Evolutionary conservation across 2,113 vertebrate genomes (phyloP).

Genomic region (Tauraco erythrolophus): DNA sequence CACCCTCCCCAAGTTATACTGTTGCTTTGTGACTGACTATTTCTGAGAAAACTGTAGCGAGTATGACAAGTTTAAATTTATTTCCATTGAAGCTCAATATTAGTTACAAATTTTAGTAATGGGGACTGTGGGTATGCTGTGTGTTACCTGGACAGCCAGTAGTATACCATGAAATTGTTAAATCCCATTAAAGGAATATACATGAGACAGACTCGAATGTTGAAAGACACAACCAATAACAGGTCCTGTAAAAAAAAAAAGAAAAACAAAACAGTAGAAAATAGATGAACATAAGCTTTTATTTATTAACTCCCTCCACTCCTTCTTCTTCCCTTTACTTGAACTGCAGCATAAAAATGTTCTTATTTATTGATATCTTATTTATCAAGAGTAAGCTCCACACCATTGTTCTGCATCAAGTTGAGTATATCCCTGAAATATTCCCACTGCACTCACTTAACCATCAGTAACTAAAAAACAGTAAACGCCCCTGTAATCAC

Average conservation of each 20-base stretch:
- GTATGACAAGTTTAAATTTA: background rate
- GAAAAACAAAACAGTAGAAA: background rate
- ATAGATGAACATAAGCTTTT: background rate
- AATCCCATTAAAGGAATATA: slow-evolving; percentile 69
- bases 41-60: background rate
- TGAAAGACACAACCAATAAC: background rate
- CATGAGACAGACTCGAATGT: slow-evolving; percentile 56
- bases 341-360: background rate
- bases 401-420: background rate
- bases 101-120: background rate
- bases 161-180: slow-evolving; percentile 52
- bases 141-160: slow-evolving; percentile 64
- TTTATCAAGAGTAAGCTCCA: background rate
- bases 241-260: slow-evolving; percentile 18
- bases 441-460: background rate
- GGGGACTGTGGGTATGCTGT: background rate
- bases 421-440: background rate
- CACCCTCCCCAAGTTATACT: rapidly evolving
- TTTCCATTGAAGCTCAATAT: background rate
- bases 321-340: background rate
- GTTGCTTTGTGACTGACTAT: background rate
- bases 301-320: background rate
- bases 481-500: background rate
- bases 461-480: background rate
- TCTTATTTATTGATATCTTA: background rate